Base-by-base conservation (phyloP, 2,797 vertebrate species). In the Mus spretus region DNA sequence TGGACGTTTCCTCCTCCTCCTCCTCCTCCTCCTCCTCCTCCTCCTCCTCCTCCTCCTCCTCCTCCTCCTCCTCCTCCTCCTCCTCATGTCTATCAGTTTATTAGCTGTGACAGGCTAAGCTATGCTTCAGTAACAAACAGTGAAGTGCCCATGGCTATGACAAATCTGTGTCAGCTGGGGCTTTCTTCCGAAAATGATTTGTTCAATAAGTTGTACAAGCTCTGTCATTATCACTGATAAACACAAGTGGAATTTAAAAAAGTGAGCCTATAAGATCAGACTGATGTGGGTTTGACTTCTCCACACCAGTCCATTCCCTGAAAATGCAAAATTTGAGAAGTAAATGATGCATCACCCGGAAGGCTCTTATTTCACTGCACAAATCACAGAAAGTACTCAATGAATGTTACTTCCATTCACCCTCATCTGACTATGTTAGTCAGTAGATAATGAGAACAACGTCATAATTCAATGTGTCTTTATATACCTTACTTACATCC, bases 261-360 rank as follows among this genome's bases (percentile, higher is more conserved):
- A 31, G 14, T 61, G 72, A 28, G 2, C 14, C 17, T 47, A 20
- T 87, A 59, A 79, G 74, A 53, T 93, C 79, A 94, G 57, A 84
- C 9, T 80, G 74, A 59, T 75, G 3, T 90, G 59, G 19, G 14
- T 65, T 87, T 67, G 28, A 65, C 81, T 83, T 88, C 6, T 31
- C 26, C 11, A 3, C 1, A 34, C 63, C 22, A 59, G 14, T 40
- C 88, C 2, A 9, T 91, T 94, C 24, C 1, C 70, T 44, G 47
- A 91, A 95, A 93, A 70, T 81, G 19, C n/a, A 77, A 67, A 97
- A 8, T 74, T 17, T 12, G 1, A 82, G 22, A 75, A 63, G 79
- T 63, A 61, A 87, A 28, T 28, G 34, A 55, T 70, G 1, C 8
- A 34, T 17, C 37, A 22, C 34, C 70, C 22, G 22, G 11, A 74